Percentiles rank a stretch among this genome's conserved stretches.
Evolutionary conservation across 2,888 invertebrate species (phyloP).

Genomic region (Cephus pygmeus): DNA sequence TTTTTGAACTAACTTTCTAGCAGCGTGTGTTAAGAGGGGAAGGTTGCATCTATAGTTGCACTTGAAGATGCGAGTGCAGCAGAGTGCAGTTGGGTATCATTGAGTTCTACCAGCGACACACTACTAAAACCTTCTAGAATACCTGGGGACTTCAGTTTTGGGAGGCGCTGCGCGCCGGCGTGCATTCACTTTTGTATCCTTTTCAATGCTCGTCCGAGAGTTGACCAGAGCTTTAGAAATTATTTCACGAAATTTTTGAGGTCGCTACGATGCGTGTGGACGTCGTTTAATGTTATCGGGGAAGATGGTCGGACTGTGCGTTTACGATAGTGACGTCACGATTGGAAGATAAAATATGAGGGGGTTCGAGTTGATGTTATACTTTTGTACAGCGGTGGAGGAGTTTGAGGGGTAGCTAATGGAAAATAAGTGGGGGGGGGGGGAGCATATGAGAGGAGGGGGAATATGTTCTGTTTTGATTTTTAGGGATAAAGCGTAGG

Average conservation of each 20-base stretch:
- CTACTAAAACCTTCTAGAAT: background rate
- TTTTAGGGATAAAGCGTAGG: background rate
- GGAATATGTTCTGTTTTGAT: background rate
- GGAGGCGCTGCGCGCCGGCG: background rate
- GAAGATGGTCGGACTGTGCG: background rate
- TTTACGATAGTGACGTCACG: too few species aligned
- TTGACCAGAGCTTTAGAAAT: background rate
- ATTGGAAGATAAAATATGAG: background rate
- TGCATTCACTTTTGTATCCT: background rate
- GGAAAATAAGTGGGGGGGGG: too few species aligned
- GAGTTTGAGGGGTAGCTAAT: too few species aligned
- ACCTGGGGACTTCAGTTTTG: background rate
- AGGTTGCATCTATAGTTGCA: background rate
- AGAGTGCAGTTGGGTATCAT: background rate
- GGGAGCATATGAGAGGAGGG: too few species aligned
- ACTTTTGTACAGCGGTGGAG: background rate
- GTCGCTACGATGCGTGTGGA: background rate
- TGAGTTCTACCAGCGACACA: background rate
- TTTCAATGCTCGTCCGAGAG: background rate
- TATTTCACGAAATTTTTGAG: too few species aligned
- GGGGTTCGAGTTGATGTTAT: background rate
- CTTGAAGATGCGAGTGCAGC: background rate
- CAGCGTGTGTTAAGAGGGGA: background rate
- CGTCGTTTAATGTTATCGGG: background rate
- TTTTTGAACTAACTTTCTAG: background rate